Base-by-base conservation (phyloP, 2,113 vertebrate species). In the Onychostruthus taczanowskii region DNA sequence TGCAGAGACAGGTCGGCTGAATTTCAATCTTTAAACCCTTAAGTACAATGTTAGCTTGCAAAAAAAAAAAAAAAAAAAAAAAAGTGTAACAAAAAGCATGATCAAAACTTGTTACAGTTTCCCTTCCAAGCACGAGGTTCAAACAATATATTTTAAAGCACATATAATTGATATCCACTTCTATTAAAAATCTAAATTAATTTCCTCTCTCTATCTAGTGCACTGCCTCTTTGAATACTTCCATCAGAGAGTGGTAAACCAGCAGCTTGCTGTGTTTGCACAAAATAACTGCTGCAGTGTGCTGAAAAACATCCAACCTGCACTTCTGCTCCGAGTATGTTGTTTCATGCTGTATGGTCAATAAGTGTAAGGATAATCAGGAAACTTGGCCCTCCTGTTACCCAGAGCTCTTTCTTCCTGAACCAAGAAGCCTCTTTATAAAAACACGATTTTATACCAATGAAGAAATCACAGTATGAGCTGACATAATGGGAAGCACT, bases 241-340 rank as follows among this genome's bases (percentile, higher is more conserved):
- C 90, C 94, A 93, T 96, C 66, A 62, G 90, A 96, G 95, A 96
- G 82, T 31, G 74, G 93, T 95, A 95, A 97, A 95, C 81, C 84
- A 84, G 88, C 70, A 94, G 93, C 86, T 95, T 97, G 95, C 96
- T 94, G 96, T 93, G 95, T 94, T 92, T 96, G 95, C 96, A 96
- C 92, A 97, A 97, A 97, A 95, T 96, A 96, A 96, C 90, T 95
- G 94, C 95, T 93, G 86, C 87, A 84, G 85, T 84, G 76, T 77
- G 96, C 91, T 97, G 96, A 96, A 96, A 97, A 95, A 95, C 58
- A 96, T 84, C 78, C 94, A 97, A 84, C 88, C 81, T 90, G 79
- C 33, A 30, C 78, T 95, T 96, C 94, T 26, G 2, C 69, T 92
- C 87, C 0, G 31, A 89, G 68, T 87, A n/a, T 24, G 88, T 77